Evolutionary conservation across 2,888 invertebrate genomes (phyloP).

Genomic region (Branchipolynoe longqiensis): DNA sequence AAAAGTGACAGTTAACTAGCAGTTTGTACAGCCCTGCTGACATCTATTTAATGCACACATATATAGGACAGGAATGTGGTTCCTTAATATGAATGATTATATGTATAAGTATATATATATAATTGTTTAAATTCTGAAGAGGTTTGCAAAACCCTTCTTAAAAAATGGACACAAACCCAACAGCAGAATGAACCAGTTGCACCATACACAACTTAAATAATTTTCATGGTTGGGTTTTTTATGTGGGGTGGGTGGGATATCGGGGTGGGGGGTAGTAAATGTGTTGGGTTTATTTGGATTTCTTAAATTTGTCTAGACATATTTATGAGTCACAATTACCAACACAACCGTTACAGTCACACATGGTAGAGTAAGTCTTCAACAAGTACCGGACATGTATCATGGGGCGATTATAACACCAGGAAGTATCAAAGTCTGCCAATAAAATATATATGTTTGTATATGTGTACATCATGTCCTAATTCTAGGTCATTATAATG

Average conservation of each 20-base stretch:
- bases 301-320: too few relatives aligned
- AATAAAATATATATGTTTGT: constrained; percentile 31
- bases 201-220: background rate
- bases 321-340: background rate
- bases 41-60: too few relatives aligned
- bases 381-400: constrained; percentile 26
- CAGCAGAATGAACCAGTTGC: background rate
- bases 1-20: background rate
- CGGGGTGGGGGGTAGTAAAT: too few relatives aligned
- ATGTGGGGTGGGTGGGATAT: too few relatives aligned
- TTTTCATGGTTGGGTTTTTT: too few relatives aligned
- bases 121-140: too few relatives aligned
- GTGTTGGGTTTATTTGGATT: too few relatives aligned
- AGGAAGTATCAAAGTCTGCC: constrained; percentile 24
- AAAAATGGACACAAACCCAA: background rate
- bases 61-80: too few relatives aligned
- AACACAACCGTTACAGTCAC: background rate
- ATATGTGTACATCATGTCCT: background rate
- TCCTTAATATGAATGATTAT: too few relatives aligned
- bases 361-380: constrained; percentile 20
- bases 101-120: too few relatives aligned
- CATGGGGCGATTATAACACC: constrained; percentile 15
- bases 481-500: background rate
- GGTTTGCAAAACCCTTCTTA: background rate
- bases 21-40: background rate